These are phyloP conservation scores for Rachycentron canadum DNA, from an alignment of 2,797 vertebrate genomes.

Conservation along the genomic window DNA sequence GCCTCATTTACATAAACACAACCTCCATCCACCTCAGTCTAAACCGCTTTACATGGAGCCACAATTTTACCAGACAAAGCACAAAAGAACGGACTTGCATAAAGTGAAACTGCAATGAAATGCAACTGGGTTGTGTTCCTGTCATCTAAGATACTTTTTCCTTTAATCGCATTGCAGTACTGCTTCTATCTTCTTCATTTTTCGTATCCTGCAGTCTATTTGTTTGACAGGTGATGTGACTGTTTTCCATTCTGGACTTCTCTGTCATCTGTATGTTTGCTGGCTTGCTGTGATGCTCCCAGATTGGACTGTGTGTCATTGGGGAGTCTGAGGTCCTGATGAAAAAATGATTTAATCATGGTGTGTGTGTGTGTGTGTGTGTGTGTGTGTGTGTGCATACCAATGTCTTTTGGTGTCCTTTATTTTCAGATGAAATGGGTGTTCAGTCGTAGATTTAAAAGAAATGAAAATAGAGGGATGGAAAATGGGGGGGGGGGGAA, in stretches of 20 bases:
- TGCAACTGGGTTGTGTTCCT: neutral
- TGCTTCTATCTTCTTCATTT: slow-evolving; percentile 17
- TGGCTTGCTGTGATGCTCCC: slow-evolving; percentile 37
- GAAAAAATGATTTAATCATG: slow-evolving; percentile 60
- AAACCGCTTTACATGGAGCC: slow-evolving; percentile 10
- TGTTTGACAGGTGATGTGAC: slow-evolving; percentile 4
- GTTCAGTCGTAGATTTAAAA: slow-evolving; percentile 47
- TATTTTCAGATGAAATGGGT: slow-evolving; percentile 55
- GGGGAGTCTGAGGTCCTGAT: slow-evolving; percentile 37
- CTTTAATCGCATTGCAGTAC: neutral
- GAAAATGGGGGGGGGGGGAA: slow-evolving; percentile 15
- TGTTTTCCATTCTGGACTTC: slow-evolving; percentile 5
- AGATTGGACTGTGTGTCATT: slow-evolving; percentile 43
- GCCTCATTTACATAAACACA: slow-evolving; percentile 47
- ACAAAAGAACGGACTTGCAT: slow-evolving; percentile 2
- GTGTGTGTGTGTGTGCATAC: neutral
- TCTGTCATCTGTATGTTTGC: slow-evolving; percentile 39
- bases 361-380: slow-evolving; percentile 4
- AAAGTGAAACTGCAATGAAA: neutral
- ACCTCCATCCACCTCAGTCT: slow-evolving; percentile 6
- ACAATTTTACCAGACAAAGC: slow-evolving; percentile 9
- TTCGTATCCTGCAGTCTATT: slow-evolving; percentile 28
- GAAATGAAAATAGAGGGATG: slow-evolving; percentile 37
- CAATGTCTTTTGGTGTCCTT: slow-evolving; percentile 47
- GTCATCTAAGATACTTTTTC: neutral